Percentiles rank a stretch among this genome's conserved stretches.
Conservation (phyloP, 2,888 invertebrate species). For the Epinotia brunnichana region DNA sequence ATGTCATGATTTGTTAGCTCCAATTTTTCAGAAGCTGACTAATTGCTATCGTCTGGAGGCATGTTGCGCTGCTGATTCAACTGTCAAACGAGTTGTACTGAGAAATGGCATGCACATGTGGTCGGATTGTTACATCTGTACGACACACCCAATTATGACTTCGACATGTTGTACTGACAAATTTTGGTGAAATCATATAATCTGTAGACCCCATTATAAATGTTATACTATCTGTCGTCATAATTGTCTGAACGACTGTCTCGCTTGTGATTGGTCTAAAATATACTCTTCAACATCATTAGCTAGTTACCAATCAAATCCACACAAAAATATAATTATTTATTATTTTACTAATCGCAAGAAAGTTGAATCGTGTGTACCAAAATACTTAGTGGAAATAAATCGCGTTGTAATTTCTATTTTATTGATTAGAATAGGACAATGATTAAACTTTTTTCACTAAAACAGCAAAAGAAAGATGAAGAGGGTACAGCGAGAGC, state of each 20-base stretch:
- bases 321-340: conserved; percentile 40
- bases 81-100: too few relatives aligned
- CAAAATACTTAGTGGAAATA: conserved; percentile 77
- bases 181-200: too few relatives aligned
- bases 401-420: conserved; percentile 72
- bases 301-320: conserved; percentile 41
- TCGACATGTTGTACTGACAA: too few relatives aligned
- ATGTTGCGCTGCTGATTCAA: too few relatives aligned
- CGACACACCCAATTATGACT: too few relatives aligned
- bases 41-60: too few relatives aligned
- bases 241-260: conserved; percentile 24
- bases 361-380: conserved; percentile 38
- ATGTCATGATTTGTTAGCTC: too few relatives aligned
- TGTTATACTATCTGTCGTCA: conserved; percentile 20
- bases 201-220: too few relatives aligned
- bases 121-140: too few relatives aligned
- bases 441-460: conserved; percentile 99
- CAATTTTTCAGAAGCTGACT: too few relatives aligned
- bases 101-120: too few relatives aligned
- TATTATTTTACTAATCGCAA: conserved; percentile 40
- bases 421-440: conserved; percentile 77
- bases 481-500: conserved; percentile 89
- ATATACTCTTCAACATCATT: conserved; percentile 24
- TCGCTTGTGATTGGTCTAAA: conserved; percentile 42
- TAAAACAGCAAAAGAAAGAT: conserved; percentile 99